phyloP scores from a whole-genome alignment of 2,888 invertebrate genomes.

The Athalia circularis region DNA sequence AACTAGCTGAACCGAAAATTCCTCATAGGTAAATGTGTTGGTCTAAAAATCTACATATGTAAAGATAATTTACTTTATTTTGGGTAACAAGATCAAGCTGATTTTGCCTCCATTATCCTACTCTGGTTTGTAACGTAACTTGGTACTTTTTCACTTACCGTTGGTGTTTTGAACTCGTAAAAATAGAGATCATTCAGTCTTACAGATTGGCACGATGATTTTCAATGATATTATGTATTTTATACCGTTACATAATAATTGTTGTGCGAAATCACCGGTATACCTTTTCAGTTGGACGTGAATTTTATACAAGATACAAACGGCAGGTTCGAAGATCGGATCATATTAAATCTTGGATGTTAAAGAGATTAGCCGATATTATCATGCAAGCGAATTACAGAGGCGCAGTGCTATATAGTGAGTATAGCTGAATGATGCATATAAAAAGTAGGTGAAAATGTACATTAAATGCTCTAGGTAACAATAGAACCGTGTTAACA shows the following conservation, averaged over 20 bases:
- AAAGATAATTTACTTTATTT: background rate
- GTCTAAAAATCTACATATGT: background rate
- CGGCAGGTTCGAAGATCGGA: too few relatives aligned
- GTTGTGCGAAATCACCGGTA: background rate
- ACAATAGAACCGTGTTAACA: constrained; percentile 25
- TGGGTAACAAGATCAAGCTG: too few relatives aligned
- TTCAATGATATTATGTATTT: background rate
- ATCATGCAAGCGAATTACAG: background rate
- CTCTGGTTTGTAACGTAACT: background rate
- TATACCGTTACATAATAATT: background rate
- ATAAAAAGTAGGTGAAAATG: background rate
- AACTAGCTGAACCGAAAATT: too few relatives aligned
- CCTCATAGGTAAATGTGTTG: too few relatives aligned
- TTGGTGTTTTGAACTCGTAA: background rate
- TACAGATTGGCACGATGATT: constrained; percentile 12
- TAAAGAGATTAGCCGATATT: too few relatives aligned
- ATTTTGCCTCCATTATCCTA: too few relatives aligned
- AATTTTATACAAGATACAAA: too few relatives aligned
- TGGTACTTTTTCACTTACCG: background rate
- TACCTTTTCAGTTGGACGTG: too few relatives aligned
- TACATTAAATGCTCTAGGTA: constrained; percentile 23
- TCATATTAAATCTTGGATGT: too few relatives aligned
- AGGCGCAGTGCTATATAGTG: background rate
- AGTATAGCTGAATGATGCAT: background rate
- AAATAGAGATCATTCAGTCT: background rate